These are phyloP conservation scores for Pomatorhinus ruficollis DNA, from an alignment of 2,113 vertebrate species.

Conservation along the genomic window DNA sequence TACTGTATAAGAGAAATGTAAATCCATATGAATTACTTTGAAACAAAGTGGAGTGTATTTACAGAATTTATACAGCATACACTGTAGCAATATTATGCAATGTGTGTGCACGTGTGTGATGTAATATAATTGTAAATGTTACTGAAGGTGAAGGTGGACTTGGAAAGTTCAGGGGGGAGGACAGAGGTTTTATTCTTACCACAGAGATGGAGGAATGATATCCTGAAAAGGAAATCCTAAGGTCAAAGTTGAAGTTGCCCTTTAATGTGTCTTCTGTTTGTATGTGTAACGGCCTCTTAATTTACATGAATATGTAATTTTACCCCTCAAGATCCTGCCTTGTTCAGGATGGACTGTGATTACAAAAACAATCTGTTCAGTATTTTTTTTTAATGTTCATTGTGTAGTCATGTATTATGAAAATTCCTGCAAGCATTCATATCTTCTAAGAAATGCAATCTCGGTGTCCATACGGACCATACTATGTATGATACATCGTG, in stretches of 20 bases:
- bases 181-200: neutral
- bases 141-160: neutral
- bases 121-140: constrained; percentile 23
- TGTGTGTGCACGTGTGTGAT: constrained; percentile 6
- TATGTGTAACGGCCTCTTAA: neutral
- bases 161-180: neutral
- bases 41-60: constrained; percentile 48
- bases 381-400: neutral
- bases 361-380: neutral
- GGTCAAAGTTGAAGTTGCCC: neutral
- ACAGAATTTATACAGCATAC: constrained; percentile 20
- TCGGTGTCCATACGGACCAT: rapidly evolving
- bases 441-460: neutral
- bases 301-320: neutral
- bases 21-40: constrained; percentile 39
- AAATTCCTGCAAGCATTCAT: neutral
- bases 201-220: neutral
- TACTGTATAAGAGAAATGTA: constrained; percentile 42
- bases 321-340: neutral
- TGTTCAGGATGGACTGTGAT: neutral
- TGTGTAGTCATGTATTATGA: neutral
- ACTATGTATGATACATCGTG: neutral
- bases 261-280: neutral
- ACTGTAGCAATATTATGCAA: constrained; percentile 31
- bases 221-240: neutral